Evolutionary conservation across 1,140 invertebrate genomes (phyloP).

Genomic region (Homalodisca vitripennis): DNA sequence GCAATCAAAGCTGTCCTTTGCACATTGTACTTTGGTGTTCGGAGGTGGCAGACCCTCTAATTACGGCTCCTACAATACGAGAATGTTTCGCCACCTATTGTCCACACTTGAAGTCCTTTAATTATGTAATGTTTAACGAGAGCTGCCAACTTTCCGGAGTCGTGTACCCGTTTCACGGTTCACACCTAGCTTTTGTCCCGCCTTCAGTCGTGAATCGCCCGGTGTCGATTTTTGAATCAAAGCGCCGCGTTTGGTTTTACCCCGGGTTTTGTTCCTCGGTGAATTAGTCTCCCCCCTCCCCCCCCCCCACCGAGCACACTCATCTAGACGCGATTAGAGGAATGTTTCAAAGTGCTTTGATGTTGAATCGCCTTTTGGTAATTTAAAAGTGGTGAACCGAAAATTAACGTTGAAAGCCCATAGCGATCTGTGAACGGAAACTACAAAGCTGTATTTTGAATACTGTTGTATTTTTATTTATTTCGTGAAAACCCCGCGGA

Average conservation of each 20-base stretch:
- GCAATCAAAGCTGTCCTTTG: not conserved
- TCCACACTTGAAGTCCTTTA: not conserved
- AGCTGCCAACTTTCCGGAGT: not conserved
- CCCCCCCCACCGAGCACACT: not conserved
- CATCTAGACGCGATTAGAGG: not conserved
- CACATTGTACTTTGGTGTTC: not conserved
- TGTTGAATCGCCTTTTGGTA: constrained; percentile 15
- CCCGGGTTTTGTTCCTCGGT: not conserved
- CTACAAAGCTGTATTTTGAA: no score
- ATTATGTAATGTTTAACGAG: not conserved
- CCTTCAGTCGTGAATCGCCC: no score
- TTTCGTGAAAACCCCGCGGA: no score
- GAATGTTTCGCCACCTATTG: not conserved
- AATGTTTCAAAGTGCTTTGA: constrained; percentile 20
- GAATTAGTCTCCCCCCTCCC: not conserved
- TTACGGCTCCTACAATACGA: not conserved
- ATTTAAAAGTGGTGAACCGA: not conserved
- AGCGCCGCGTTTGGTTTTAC: not conserved
- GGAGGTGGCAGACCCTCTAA: constrained; percentile 18
- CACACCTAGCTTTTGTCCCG: constrained; percentile 5
- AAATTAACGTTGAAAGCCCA: no score
- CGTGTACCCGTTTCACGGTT: no score
- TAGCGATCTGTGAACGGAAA: no score
- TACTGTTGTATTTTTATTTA: no score
- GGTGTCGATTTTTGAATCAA: no score